A percentile compares a stretch with the other conserved stretches of the same genome.
phyloP scores from a whole-genome alignment of 2,797 vertebrate species.

The Propithecus perrieri region DNA sequence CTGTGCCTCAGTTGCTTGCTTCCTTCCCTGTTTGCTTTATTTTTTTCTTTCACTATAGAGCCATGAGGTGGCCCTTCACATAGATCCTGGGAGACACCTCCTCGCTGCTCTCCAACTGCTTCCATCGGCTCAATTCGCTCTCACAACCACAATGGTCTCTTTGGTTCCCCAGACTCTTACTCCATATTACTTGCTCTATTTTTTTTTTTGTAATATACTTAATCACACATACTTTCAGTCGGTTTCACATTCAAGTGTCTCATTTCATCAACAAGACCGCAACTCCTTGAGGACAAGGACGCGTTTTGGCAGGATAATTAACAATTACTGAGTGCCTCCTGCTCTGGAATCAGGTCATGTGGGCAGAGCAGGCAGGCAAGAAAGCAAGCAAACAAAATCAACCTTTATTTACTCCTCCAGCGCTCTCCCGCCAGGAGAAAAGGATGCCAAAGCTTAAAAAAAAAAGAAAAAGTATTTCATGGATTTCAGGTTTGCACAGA shows the following conservation, averaged over 20 bases:
- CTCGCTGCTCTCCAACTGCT: neutral
- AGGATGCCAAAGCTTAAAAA: neutral
- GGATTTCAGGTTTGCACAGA: neutral
- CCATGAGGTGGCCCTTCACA: neutral
- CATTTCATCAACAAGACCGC: neutral
- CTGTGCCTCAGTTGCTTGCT: neutral
- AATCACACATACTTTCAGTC: neutral
- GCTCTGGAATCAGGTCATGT: neutral
- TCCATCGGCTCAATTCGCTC: neutral
- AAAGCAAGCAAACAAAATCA: neutral
- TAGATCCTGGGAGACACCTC: neutral
- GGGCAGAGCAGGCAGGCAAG: neutral
- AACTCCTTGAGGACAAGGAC: neutral
- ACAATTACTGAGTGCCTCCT: neutral
- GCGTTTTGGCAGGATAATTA: neutral
- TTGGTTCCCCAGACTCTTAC: neutral
- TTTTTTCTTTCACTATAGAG: neutral
- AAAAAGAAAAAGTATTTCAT: neutral
- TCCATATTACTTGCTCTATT: neutral
- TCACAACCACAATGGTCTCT: neutral
- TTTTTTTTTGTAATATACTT: neutral
- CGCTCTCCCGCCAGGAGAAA: neutral
- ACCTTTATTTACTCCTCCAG: neutral
- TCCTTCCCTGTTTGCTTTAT: neutral
- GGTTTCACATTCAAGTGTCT: neutral